Percentiles rank a stretch among this genome's conserved stretches.
Evolutionary conservation across 2,113 vertebrate genomes (phyloP).

Genomic region (Platichthys stellatus): DNA sequence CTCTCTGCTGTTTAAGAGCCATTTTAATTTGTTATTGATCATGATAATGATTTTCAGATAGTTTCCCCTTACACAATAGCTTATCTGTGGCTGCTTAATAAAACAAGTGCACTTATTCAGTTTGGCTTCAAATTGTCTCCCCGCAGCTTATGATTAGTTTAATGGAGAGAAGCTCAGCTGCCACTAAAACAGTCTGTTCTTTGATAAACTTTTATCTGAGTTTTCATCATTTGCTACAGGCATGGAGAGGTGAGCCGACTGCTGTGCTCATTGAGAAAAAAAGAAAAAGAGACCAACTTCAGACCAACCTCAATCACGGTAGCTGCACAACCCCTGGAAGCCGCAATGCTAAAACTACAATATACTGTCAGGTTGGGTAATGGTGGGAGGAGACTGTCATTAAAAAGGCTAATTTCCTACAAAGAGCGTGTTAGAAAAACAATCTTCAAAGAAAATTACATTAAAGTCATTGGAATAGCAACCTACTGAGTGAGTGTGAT

Average conservation of each 20-base stretch:
- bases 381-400: too few species aligned
- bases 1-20: neutral
- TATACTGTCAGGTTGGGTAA: too few species aligned
- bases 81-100: neutral
- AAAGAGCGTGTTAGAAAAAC: too few species aligned
- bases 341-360: too few species aligned
- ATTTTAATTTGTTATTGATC: neutral
- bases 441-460: too few species aligned
- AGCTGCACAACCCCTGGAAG: too few species aligned
- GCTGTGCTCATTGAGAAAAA: slow-evolving; percentile 19
- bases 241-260: slow-evolving; percentile 9
- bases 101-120: slow-evolving; percentile 24
- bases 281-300: neutral
- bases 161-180: slow-evolving; percentile 13
- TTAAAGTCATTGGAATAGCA: too few species aligned
- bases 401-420: too few species aligned
- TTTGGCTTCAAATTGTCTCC: slow-evolving; percentile 26
- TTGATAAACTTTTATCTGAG: slow-evolving; percentile 12
- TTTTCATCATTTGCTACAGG: slow-evolving; percentile 11
- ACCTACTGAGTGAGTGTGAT: too few species aligned
- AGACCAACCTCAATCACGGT: too few species aligned
- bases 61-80: neutral
- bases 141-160: slow-evolving; percentile 14
- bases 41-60: neutral
- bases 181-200: slow-evolving; percentile 17